These are phyloP conservation scores for Galago senegalensis DNA, from an alignment of 2,797 vertebrate genomes.

Conservation along the genomic window DNA sequence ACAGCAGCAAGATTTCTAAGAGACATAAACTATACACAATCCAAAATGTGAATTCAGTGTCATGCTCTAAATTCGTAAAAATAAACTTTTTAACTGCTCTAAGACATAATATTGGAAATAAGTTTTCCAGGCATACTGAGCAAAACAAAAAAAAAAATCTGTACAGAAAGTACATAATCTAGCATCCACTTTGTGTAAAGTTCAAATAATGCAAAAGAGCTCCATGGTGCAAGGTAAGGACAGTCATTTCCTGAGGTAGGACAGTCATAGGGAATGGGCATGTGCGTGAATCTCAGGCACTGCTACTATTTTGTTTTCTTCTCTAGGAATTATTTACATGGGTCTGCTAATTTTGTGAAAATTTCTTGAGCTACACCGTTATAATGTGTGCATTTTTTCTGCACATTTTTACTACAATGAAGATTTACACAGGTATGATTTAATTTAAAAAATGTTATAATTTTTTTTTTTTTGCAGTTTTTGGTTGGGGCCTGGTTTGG, in stretches of 20 bases:
- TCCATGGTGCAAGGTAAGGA: neutral
- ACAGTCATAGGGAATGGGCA: neutral
- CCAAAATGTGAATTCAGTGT: neutral
- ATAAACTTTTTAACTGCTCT: neutral
- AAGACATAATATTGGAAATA: neutral
- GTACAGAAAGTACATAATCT: neutral
- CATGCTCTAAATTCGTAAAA: neutral
- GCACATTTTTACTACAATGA: neutral
- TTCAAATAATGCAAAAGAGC: neutral
- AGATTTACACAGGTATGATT: neutral
- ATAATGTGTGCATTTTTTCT: neutral
- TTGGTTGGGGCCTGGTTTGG: no score
- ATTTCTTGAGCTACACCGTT: neutral
- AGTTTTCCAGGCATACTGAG: neutral
- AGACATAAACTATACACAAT: neutral
- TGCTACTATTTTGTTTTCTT: neutral
- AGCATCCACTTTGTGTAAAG: neutral
- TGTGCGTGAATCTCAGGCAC: neutral
- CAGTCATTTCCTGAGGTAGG: neutral
- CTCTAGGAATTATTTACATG: neutral
- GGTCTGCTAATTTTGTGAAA: neutral
- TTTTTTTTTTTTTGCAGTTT: no score
- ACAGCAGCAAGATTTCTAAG: neutral
- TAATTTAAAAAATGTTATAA: no score
- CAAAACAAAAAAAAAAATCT: neutral